phyloP scores from a whole-genome alignment of 2,888 invertebrate species.

The Dicyrtoma fusca region DNA sequence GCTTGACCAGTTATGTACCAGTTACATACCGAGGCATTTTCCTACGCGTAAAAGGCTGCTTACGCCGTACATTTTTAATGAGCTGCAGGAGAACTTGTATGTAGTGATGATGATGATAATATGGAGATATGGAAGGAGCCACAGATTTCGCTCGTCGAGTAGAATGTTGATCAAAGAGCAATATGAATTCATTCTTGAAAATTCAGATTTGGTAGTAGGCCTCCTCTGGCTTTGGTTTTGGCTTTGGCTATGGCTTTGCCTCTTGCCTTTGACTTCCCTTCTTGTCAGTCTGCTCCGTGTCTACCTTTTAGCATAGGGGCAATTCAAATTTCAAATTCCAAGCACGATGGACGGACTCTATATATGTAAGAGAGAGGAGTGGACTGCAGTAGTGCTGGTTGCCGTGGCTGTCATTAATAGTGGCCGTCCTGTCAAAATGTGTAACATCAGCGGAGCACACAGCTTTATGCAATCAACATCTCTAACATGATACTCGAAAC shows the following conservation, averaged over 20 bases:
- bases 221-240: background rate
- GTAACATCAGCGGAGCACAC: background rate
- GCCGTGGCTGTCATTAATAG: too few species aligned
- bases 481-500: background rate
- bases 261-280: background rate
- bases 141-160: background rate
- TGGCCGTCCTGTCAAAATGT: background rate
- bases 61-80: too few species aligned
- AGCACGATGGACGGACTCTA: too few species aligned
- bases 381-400: too few species aligned
- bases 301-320: background rate
- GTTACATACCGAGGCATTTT: too few species aligned
- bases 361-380: too few species aligned
- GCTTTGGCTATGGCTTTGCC: background rate
- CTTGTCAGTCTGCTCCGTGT: background rate
- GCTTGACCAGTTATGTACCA: too few species aligned
- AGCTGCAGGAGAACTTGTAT: too few species aligned
- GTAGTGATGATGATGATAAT: too few species aligned
- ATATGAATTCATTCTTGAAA: background rate
- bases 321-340: too few species aligned
- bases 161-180: background rate
- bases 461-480: constrained; percentile 23
- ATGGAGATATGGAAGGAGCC: too few species aligned
- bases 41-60: too few species aligned
- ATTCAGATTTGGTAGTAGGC: background rate